These are phyloP conservation scores for Goniozus legneri DNA, from an alignment of 1,140 invertebrate genomes.

Conservation along the genomic window DNA sequence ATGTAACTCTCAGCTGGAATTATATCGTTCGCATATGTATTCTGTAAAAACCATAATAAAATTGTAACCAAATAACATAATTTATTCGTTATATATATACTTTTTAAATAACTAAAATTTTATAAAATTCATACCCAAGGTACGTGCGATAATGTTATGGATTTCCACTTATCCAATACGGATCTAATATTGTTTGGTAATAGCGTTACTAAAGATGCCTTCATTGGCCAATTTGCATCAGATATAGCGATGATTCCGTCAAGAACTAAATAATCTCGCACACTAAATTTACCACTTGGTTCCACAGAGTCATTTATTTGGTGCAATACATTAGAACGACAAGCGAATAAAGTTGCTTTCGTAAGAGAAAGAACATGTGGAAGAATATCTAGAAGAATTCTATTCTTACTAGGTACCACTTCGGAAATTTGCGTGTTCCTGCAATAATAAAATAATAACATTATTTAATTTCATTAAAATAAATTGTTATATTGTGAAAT, in stretches of 20 bases:
- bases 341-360: slow-evolving; percentile 57
- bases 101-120: too few species aligned
- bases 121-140: slow-evolving; percentile 53
- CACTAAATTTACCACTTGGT: slow-evolving; percentile 49
- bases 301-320: slow-evolving; percentile 49
- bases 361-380: slow-evolving; percentile 62
- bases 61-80: background rate
- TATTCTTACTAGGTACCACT: slow-evolving; percentile 29
- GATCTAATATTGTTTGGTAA: slow-evolving; percentile 59
- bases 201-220: slow-evolving; percentile 56
- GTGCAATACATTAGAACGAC: slow-evolving; percentile 56
- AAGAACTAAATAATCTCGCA: slow-evolving; percentile 55
- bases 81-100: too few species aligned
- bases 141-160: slow-evolving; percentile 53
- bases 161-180: slow-evolving; percentile 66
- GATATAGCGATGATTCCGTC: slow-evolving; percentile 62
- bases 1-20: slow-evolving; percentile 81
- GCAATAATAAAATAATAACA: slow-evolving; percentile 1
- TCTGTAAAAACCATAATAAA: slow-evolving; percentile 57
- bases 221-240: slow-evolving; percentile 56
- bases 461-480: slow-evolving; percentile 3
- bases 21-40: slow-evolving; percentile 71
- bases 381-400: slow-evolving; percentile 59
- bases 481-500: background rate
- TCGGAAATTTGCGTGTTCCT: slow-evolving; percentile 27